Conservation (phyloP, 2,888 invertebrate genomes). For the Drosophila hamatofila region DNA sequence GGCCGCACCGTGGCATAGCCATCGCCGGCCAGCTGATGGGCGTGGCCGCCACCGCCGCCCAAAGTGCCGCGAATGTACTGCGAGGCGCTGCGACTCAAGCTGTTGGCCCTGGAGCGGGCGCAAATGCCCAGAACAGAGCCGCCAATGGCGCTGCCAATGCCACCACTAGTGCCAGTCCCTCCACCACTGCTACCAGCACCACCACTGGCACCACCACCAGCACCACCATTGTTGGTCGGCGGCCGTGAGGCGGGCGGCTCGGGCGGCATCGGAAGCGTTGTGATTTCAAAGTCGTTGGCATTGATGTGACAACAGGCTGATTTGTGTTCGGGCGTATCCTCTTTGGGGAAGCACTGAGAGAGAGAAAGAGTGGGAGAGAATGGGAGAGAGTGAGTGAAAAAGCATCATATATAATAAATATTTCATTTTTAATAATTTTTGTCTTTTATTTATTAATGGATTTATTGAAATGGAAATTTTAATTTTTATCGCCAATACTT, state of each 20-base stretch:
- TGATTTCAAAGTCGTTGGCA: slow-evolving; percentile 85
- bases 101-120: slow-evolving; percentile 80
- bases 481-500: too few relatives aligned
- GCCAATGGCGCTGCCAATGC: slow-evolving; percentile 68
- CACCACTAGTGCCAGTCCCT: neutral
- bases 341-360: slow-evolving; percentile 83
- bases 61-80: slow-evolving; percentile 76
- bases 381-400: slow-evolving; percentile 4
- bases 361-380: neutral
- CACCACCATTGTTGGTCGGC: slow-evolving; percentile 64
- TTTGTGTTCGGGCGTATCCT: slow-evolving; percentile 84
- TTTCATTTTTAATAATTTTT: too few relatives aligned
- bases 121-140: slow-evolving; percentile 82
- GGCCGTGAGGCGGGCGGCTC: slow-evolving; percentile 84
- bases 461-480: too few relatives aligned
- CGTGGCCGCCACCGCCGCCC: slow-evolving; percentile 52
- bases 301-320: slow-evolving; percentile 82
- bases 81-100: slow-evolving; percentile 80
- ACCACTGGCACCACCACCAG: slow-evolving; percentile 31
- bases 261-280: slow-evolving; percentile 84
- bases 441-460: too few relatives aligned
- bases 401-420: slow-evolving; percentile 43
- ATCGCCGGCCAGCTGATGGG: slow-evolving; percentile 51
- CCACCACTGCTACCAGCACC: slow-evolving; percentile 10
- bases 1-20: slow-evolving; percentile 82